phyloP scores from a whole-genome alignment of 92 coral and sea anemone genomes.

The Zoanthus solanderi region DNA sequence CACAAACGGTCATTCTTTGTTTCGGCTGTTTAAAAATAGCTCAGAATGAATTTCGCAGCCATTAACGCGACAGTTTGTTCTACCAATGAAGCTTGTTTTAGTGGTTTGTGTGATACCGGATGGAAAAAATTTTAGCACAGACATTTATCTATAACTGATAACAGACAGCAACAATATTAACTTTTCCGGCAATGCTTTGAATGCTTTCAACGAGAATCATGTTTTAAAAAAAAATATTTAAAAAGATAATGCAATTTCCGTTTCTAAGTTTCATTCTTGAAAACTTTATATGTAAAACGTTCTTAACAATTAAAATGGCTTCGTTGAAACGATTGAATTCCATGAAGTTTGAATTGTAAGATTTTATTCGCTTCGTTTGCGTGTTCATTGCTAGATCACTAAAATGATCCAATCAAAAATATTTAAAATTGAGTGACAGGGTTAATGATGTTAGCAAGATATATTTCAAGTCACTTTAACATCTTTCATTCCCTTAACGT shows the following conservation, averaged over 20 bases:
- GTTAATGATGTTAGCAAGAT: not conserved
- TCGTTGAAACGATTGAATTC: not conserved
- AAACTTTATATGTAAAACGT: no score
- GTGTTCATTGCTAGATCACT: not conserved
- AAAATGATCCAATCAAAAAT: not conserved
- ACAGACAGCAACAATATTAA: not conserved
- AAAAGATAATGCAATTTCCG: not conserved
- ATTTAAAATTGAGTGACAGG: not conserved
- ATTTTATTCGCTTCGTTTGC: not conserved
- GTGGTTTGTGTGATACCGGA: no score
- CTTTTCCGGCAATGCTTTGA: not conserved
- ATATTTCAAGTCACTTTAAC: not conserved
- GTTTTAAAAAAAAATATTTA: not conserved
- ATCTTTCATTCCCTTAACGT: slow-evolving; percentile 1
- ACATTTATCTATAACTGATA: not conserved
- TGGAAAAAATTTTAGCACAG: not conserved
- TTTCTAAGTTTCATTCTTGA: no score
- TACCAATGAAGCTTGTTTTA: no score
- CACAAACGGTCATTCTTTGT: no score
- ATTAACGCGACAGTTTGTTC: no score
- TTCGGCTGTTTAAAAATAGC: no score
- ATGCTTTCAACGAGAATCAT: not conserved
- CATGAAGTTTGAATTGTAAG: not conserved
- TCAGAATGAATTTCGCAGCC: no score
- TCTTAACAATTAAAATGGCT: not conserved